A percentile compares a stretch with the other conserved stretches of the same genome.
Evolutionary conservation across 2,888 invertebrate species (phyloP).

Genomic region (Patella pellucida): DNA sequence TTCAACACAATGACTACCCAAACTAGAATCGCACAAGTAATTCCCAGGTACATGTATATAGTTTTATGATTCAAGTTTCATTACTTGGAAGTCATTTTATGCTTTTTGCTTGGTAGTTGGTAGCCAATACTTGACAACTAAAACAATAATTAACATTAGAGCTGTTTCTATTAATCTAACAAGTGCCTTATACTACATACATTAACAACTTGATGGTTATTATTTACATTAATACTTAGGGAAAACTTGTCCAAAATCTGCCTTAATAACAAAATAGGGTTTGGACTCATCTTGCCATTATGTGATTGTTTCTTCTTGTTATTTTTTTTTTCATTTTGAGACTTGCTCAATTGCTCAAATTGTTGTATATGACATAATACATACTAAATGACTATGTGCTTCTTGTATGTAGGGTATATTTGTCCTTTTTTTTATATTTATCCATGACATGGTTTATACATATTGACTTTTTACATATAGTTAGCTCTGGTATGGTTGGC

Average conservation of each 20-base stretch:
- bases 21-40: not conserved
- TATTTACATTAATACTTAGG: not conserved
- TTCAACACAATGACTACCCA: not conserved
- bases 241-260: conserved; percentile 22
- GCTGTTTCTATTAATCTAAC: conserved; percentile 16
- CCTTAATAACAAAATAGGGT: conserved; percentile 10
- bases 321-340: conserved; percentile 17
- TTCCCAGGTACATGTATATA: conserved; percentile 6
- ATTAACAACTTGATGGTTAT: too few relatives aligned
- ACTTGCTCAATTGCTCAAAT: conserved; percentile 28
- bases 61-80: conserved; percentile 12
- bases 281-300: conserved; percentile 24
- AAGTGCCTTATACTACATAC: conserved; percentile 5
- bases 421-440: conserved; percentile 24
- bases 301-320: conserved; percentile 1
- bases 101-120: conserved; percentile 21
- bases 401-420: conserved; percentile 17
- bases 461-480: too few relatives aligned
- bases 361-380: conserved; percentile 17
- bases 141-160: conserved; percentile 7
- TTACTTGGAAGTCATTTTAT: not conserved
- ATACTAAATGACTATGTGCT: conserved; percentile 15
- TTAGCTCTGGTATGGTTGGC: too few relatives aligned
- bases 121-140: conserved; percentile 17
- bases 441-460: conserved; percentile 22